Percentiles rank a stretch among this genome's conserved stretches.
Evolutionary conservation across 1,140 invertebrate species (phyloP).

Genomic region (Polypedilum pembai): DNA sequence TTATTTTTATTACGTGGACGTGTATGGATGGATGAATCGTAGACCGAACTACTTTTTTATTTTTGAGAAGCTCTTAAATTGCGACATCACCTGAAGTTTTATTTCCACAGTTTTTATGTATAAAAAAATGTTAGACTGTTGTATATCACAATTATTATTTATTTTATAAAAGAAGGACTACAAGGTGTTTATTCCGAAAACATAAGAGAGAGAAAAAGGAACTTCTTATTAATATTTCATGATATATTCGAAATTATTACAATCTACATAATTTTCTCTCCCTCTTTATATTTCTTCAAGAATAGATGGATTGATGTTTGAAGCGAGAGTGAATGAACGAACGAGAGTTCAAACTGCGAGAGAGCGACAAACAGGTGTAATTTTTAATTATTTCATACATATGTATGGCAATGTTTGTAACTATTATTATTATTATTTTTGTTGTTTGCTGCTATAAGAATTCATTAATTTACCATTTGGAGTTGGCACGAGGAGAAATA

Average conservation of each 20-base stretch:
- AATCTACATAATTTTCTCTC: not conserved
- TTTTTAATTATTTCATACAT: conserved; percentile 24
- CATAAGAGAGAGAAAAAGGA: not conserved
- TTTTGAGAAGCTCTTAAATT: not conserved
- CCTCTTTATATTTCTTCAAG: not conserved
- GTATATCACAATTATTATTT: not conserved
- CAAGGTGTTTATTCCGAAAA: conserved; percentile 26
- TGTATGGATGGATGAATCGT: too few relatives aligned
- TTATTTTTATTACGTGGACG: not conserved
- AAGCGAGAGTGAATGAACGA: not conserved
- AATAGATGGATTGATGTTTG: not conserved
- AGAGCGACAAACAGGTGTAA: conserved; percentile 24
- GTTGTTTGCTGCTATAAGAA: not conserved
- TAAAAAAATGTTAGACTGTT: too few relatives aligned
- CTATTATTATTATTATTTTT: conserved; percentile 15
- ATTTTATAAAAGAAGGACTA: not conserved
- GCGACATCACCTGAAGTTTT: conserved; percentile 23
- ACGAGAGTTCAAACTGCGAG: too few relatives aligned
- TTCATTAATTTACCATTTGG: conserved; percentile 19
- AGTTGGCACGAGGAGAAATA: not conserved
- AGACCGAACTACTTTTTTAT: too few relatives aligned
- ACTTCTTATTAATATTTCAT: conserved; percentile 22
- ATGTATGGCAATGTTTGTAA: conserved; percentile 25
- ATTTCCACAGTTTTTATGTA: conserved; percentile 7
- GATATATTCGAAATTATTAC: not conserved